Evolutionary conservation across 92 coral and sea anemone species (phyloP).

Genomic region (Palythoa grandiflora): DNA sequence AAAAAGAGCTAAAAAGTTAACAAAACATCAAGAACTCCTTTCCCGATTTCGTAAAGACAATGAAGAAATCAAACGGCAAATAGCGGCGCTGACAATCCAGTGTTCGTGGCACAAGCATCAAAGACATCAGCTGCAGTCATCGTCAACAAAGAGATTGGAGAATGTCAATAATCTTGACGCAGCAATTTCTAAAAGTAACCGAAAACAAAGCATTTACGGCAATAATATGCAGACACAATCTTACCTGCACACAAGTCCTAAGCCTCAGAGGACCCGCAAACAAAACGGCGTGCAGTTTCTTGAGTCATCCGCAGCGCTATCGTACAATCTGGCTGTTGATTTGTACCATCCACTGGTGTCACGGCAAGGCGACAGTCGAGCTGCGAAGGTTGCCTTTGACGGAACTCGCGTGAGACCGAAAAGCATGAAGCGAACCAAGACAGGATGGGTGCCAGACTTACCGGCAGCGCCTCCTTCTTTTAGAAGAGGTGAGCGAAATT

Average conservation of each 20-base stretch:
- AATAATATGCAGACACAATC: conserved; percentile 10
- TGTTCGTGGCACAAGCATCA: conserved; percentile 76
- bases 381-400: conserved; percentile 66
- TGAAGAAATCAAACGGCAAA: conserved; percentile 71
- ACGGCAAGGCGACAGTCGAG: conserved; percentile 79
- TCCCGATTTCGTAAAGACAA: conserved; percentile 72
- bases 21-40: conserved; percentile 45
- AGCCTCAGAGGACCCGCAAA: conserved; percentile 25
- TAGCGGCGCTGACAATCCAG: conserved; percentile 87
- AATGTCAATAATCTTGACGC: conserved; percentile 10
- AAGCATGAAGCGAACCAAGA: conserved; percentile 60
- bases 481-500: not conserved
- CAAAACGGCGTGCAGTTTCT: conserved; percentile 26
- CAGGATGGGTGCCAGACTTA: conserved; percentile 29
- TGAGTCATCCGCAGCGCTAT: conserved; percentile 72
- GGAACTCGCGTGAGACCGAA: conserved; percentile 77
- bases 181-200: not conserved
- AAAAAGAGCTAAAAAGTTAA: conserved; percentile 35
- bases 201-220: not conserved
- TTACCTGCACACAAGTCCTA: conserved; percentile 34
- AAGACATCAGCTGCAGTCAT: conserved; percentile 39
- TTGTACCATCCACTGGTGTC: conserved; percentile 87
- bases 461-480: not conserved
- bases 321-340: conserved; percentile 83
- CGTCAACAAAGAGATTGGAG: conserved; percentile 33